phyloP scores from a whole-genome alignment of 2,113 vertebrate species.

The Myrmecobius fasciatus region DNA sequence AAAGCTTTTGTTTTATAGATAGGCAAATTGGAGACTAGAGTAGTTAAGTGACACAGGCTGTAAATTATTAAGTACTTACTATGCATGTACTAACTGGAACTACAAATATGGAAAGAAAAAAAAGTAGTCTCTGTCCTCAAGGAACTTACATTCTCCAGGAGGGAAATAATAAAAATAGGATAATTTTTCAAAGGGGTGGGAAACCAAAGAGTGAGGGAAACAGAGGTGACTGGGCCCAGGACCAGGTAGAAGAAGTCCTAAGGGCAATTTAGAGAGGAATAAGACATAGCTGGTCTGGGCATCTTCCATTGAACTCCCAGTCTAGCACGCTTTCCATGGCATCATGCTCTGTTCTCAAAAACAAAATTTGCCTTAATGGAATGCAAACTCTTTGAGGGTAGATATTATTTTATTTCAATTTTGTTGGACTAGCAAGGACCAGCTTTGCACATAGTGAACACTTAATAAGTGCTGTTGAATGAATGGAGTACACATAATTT shows the following conservation, averaged over 20 bases:
- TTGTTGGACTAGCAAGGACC: neutral
- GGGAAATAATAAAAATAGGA: neutral
- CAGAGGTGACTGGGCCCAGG: neutral
- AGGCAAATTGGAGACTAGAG: neutral
- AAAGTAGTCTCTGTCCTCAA: neutral
- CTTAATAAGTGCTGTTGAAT: neutral
- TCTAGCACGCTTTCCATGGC: neutral
- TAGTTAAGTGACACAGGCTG: neutral
- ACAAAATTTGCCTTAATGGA: neutral
- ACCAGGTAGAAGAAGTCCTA: neutral
- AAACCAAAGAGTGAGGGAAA: neutral
- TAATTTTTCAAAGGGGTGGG: neutral
- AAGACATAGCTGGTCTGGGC: neutral
- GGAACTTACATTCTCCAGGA: neutral
- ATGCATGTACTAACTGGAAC: neutral
- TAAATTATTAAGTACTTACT: neutral
- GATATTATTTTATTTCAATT: neutral
- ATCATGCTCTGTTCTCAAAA: neutral
- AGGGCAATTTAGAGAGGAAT: neutral
- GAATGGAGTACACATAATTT: slow-evolving; percentile 4
- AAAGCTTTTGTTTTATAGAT: neutral
- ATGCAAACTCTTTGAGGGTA: neutral
- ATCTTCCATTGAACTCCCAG: neutral
- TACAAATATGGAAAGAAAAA: neutral
- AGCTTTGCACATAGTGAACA: neutral